Evolutionary conservation across 1,140 invertebrate species (phyloP).

Genomic region (Drosophila setifemur): DNA sequence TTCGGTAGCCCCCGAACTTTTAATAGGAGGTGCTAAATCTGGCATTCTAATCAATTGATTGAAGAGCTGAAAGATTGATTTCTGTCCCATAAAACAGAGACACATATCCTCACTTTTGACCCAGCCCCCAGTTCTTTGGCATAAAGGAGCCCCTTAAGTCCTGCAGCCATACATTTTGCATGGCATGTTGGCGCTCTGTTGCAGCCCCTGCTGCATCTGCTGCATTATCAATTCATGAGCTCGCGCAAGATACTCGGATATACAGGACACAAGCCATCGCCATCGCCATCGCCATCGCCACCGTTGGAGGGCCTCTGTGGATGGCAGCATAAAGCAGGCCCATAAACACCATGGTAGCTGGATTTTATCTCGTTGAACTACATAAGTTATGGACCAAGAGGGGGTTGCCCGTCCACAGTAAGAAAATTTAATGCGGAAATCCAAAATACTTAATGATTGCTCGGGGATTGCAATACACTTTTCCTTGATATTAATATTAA

Average conservation of each 20-base stretch:
- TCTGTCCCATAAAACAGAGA: not conserved
- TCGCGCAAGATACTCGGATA: conserved; percentile 18
- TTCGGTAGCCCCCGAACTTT: not conserved
- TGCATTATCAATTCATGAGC: conserved; percentile 77
- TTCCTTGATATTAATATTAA: too few species aligned
- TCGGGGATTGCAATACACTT: too few species aligned
- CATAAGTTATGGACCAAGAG: conserved; percentile 48
- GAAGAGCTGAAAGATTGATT: conserved; percentile 10
- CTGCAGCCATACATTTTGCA: conserved; percentile 63
- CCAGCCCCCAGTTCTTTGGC: not conserved
- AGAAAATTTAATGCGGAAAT: not conserved
- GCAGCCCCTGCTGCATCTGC: conserved; percentile 61
- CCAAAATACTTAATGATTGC: too few species aligned
- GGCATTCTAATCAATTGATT: conserved; percentile 25
- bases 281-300: not conserved
- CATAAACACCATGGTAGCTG: conserved; percentile 63
- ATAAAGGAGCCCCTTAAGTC: conserved; percentile 43
- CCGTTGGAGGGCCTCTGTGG: conserved; percentile 31
- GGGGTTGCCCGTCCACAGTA: conserved; percentile 12
- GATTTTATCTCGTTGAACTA: conserved; percentile 53
- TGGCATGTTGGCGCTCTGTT: conserved; percentile 46
- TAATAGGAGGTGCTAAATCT: not conserved
- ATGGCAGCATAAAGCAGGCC: conserved; percentile 47
- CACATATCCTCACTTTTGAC: too few species aligned
- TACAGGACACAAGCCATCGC: conserved; percentile 9